These are phyloP conservation scores for Tor tambroides DNA, from an alignment of 2,113 vertebrate species.

Conservation along the genomic window DNA sequence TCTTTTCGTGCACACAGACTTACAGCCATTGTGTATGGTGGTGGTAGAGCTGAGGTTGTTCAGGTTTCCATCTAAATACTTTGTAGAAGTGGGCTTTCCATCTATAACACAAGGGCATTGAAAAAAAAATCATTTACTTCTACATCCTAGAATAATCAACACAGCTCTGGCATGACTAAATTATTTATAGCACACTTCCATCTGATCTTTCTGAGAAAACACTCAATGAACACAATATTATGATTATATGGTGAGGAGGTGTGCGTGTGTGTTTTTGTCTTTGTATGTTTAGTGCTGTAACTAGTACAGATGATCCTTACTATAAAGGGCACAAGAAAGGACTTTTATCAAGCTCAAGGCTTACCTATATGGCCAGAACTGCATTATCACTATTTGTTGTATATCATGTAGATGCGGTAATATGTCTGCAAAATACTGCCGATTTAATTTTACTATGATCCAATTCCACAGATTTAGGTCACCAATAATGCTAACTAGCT, in stretches of 20 bases:
- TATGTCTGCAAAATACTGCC: no score
- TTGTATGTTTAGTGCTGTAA: background rate
- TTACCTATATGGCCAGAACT: no score
- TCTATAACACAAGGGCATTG: constrained; percentile 33
- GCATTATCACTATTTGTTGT: no score
- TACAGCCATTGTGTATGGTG: constrained; percentile 13
- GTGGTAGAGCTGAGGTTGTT: background rate
- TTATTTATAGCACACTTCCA: background rate
- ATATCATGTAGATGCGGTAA: no score
- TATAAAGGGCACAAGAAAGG: background rate
- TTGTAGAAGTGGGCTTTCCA: constrained; percentile 27
- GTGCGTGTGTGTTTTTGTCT: background rate
- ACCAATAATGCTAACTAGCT: no score
- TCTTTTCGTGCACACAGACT: constrained; percentile 19
- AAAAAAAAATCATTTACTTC: background rate
- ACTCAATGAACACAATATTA: background rate
- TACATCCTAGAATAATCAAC: background rate
- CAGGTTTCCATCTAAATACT: background rate
- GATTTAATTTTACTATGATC: no score
- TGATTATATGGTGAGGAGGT: background rate
- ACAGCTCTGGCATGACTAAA: background rate
- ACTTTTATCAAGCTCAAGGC: background rate
- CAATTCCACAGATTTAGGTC: no score
- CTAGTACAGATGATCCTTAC: background rate
- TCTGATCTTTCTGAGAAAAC: background rate